Conservation (phyloP, 2,113 vertebrate species). For the Kobus ellipsiprymnus region DNA sequence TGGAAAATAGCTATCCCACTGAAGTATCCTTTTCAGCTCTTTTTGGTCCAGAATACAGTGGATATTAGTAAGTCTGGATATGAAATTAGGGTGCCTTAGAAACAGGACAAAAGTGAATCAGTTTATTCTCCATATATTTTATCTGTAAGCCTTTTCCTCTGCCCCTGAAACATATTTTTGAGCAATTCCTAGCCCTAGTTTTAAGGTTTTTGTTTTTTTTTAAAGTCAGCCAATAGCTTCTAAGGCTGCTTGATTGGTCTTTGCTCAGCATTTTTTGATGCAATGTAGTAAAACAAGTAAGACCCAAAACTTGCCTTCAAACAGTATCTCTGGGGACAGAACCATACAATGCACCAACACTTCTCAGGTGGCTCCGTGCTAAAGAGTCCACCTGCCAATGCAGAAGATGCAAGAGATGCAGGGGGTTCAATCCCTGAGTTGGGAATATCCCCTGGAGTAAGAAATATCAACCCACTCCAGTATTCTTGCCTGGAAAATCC, state of each 20-base stretch:
- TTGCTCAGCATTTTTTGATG: background rate
- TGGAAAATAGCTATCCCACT: background rate
- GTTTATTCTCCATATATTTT: background rate
- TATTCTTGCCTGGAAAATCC: background rate
- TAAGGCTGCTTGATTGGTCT: background rate
- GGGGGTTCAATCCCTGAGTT: background rate
- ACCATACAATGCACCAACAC: fast-evolving
- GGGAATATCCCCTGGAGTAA: background rate
- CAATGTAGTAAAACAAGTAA: background rate
- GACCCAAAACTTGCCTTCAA: background rate
- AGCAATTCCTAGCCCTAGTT: background rate
- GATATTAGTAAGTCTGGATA: background rate
- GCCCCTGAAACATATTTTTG: background rate
- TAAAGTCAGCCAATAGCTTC: background rate
- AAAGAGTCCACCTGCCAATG: background rate
- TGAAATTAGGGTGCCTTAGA: background rate
- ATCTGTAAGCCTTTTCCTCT: background rate
- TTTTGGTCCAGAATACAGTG: background rate
- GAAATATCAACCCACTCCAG: background rate
- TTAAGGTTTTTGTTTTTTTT: background rate
- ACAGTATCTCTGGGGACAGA: background rate
- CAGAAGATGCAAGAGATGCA: background rate
- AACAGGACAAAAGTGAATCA: background rate
- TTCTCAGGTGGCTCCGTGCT: background rate
- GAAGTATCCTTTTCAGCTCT: background rate